These are phyloP conservation scores for Chaetophractus vellerosus DNA, from an alignment of 2,797 vertebrate species.

Conservation along the genomic window DNA sequence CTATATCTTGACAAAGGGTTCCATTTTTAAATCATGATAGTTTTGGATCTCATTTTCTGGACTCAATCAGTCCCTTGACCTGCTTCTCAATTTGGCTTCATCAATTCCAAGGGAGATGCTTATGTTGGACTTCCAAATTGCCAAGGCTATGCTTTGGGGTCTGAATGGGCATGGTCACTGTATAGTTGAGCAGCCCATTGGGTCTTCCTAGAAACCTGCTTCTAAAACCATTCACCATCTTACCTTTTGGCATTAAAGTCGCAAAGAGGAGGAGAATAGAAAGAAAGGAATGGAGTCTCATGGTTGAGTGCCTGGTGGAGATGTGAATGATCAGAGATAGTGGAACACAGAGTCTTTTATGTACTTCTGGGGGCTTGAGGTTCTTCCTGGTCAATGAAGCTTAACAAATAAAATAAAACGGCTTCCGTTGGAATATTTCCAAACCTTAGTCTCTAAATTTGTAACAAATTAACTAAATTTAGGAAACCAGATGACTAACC, in stretches of 20 bases:
- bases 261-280: conserved; percentile 66
- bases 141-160: not conserved
- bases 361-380: too few relatives aligned
- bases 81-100: not conserved
- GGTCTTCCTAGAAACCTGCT: not conserved
- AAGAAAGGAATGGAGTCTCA: conserved; percentile 51
- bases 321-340: not conserved
- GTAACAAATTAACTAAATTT: too few relatives aligned
- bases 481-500: too few relatives aligned
- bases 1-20: not conserved
- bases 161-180: not conserved
- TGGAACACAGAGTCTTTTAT: not conserved
- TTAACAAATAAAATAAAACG: too few relatives aligned
- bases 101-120: not conserved
- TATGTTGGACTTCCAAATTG: not conserved
- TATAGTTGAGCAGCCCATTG: not conserved
- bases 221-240: not conserved
- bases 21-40: not conserved
- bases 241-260: conserved; percentile 71
- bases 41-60: not conserved
- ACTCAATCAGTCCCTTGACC: not conserved
- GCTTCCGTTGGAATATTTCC: too few relatives aligned
- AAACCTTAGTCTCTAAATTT: too few relatives aligned
- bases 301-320: not conserved
- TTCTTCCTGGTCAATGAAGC: too few relatives aligned